These are phyloP conservation scores for Drosophila nasuta DNA, from an alignment of 1,140 invertebrate species.

Conservation along the genomic window DNA sequence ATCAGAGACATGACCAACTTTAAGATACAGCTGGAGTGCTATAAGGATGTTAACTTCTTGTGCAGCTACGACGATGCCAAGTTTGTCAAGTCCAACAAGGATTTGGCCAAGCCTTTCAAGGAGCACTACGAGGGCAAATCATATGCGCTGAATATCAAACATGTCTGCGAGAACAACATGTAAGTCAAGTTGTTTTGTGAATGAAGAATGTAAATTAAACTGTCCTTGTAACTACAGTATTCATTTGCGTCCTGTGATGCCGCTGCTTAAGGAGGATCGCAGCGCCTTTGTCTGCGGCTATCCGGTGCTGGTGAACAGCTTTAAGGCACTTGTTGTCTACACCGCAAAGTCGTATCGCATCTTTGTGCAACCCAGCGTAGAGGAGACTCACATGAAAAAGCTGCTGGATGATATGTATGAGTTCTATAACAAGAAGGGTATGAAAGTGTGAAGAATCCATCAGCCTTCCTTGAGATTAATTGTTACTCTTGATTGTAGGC, in stretches of 20 bases:
- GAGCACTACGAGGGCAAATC: conserved; percentile 77
- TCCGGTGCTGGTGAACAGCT: conserved; percentile 64
- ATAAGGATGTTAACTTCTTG: conserved; percentile 65
- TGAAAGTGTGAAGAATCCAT: neutral
- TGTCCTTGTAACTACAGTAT: conserved; percentile 43
- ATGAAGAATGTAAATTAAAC: neutral
- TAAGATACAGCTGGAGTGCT: conserved; percentile 73
- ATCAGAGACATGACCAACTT: conserved; percentile 78
- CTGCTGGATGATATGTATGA: conserved; percentile 86
- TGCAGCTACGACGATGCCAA: conserved; percentile 77
- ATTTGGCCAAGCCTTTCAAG: conserved; percentile 72
- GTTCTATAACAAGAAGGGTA: conserved; percentile 85
- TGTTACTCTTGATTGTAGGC: conserved; percentile 26
- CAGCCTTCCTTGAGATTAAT: neutral
- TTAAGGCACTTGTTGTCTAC: conserved; percentile 62
- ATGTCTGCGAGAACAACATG: conserved; percentile 83
- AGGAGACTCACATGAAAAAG: conserved; percentile 74
- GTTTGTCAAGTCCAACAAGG: conserved; percentile 79
- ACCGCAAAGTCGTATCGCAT: conserved; percentile 84
- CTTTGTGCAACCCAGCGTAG: conserved; percentile 87
- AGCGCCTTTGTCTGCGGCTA: conserved; percentile 59
- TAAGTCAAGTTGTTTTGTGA: conserved; percentile 39
- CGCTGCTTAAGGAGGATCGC: conserved; percentile 73
- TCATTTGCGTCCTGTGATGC: conserved; percentile 74
- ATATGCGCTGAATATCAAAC: conserved; percentile 71